Evolutionary conservation across 2,888 invertebrate genomes (phyloP), one percentile per base, ranked within the genome.

Genomic region (Drosophila formosana): DNA sequence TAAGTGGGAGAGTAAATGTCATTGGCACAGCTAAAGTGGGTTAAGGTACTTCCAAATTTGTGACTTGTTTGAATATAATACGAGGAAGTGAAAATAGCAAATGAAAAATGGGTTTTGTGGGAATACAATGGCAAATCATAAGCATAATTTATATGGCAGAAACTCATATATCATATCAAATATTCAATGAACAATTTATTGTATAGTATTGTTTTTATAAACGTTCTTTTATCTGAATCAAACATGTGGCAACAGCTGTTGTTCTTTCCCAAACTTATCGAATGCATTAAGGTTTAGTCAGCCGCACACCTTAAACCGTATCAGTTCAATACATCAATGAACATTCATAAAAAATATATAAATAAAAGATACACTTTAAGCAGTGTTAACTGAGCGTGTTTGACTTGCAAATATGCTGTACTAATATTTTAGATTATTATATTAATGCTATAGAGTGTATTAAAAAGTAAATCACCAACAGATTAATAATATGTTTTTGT

Each of bases 271-370:
- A 58, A 30, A 32, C 46, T 51, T 51, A 32, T 53, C 57, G 26
- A 11, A 0, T 23, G 18, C 34, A 71, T 51, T 30, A 43, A 50
- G 26, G n/a, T 28, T 13, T 46, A 46, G 68, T 68, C 56, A 69
- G 30, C 30, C 41, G 34, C 68, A 72, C 30, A 39, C 56, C 47
- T 13, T 52, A 62, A 49, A 53, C 37, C n/a, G 41, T 47, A 70
- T 63, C 47, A 34, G 28, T 34, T 13, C 2, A 46, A 55, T 50
- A 68, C n/a, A 45, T 53, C 11, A 7, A 34, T 39, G 13, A 53
- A 25, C 55, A 18, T 18, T 26, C 34, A 57, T 30, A 25, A n/a
- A 18, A 11, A 37, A 34, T 37, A 32, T 9, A 61, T 60, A 51
- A 41, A 32, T 9, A 34, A 18, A 32, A 23, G 9, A 56, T 26